Evolutionary conservation across 1,140 invertebrate species (phyloP).

Genomic region (Lethrus apterus): DNA sequence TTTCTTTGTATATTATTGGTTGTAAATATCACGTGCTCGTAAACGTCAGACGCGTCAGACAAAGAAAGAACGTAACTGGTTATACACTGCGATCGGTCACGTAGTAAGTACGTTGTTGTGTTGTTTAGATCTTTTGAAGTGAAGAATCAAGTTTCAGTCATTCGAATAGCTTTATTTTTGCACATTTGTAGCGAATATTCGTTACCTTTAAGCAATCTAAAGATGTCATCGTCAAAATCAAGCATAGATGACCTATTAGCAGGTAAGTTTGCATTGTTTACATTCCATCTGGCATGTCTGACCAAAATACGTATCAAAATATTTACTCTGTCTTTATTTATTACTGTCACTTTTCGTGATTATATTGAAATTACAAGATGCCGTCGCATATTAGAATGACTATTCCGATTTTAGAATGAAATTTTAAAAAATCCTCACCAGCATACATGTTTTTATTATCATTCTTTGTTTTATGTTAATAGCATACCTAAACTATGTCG

Average conservation of each 20-base stretch:
- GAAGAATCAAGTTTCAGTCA: background rate
- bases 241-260: constrained; percentile 37
- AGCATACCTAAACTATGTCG: constrained; percentile 8
- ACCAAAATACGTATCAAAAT: constrained; percentile 7
- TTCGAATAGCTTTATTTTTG: background rate
- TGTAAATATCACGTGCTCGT: background rate
- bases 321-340: constrained; percentile 3
- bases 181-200: background rate
- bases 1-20: too few species aligned
- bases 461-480: constrained; percentile 21
- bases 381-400: background rate
- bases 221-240: constrained; percentile 39
- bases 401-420: constrained; percentile 8
- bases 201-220: background rate
- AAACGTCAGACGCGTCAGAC: constrained; percentile 7
- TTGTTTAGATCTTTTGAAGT: background rate
- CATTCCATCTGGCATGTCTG: constrained; percentile 25
- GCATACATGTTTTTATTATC: constrained; percentile 22
- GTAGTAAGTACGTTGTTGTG: background rate
- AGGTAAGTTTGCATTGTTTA: constrained; percentile 36
- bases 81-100: constrained; percentile 8
- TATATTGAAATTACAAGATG: background rate
- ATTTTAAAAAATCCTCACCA: too few species aligned
- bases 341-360: background rate
- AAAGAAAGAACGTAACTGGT: constrained; percentile 8